Evolutionary conservation across 2,888 invertebrate genomes (phyloP).

Genomic region (Erebia epiphron): DNA sequence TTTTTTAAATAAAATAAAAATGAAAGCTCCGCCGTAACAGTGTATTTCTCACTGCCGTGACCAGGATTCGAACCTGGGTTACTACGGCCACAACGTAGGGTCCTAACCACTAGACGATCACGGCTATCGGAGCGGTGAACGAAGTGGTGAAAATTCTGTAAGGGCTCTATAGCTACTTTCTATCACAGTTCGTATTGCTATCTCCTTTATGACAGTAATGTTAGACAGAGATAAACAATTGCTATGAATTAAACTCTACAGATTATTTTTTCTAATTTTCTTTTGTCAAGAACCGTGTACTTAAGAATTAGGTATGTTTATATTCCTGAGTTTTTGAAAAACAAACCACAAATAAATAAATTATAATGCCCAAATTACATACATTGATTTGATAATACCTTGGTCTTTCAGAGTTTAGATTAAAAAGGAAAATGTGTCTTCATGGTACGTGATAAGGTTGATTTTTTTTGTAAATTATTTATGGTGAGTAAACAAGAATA

Average conservation of each 20-base stretch:
- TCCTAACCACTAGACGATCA: conserved; percentile 90
- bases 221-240: neutral
- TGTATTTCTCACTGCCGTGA: conserved; percentile 59
- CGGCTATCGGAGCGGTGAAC: conserved; percentile 45
- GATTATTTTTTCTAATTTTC: neutral
- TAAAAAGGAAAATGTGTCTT: neutral
- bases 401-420: too few species aligned
- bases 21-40: conserved; percentile 26
- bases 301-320: neutral
- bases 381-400: neutral
- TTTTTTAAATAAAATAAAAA: neutral
- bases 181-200: neutral
- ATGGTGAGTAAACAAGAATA: neutral
- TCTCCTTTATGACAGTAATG: neutral
- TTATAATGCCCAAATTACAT: neutral
- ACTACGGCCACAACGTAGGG: conserved; percentile 90
- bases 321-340: neutral
- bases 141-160: neutral
- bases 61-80: conserved; percentile 90
- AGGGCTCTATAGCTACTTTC: neutral
- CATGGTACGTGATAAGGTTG: neutral
- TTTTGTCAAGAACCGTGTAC: neutral
- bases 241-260: neutral
- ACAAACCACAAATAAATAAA: neutral
- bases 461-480: neutral